A percentile compares a stretch with the other conserved stretches of the same genome.
These are phyloP conservation scores for Diadegma fenestrale DNA, from an alignment of 2,888 invertebrate genomes.

Conservation along the genomic window DNA sequence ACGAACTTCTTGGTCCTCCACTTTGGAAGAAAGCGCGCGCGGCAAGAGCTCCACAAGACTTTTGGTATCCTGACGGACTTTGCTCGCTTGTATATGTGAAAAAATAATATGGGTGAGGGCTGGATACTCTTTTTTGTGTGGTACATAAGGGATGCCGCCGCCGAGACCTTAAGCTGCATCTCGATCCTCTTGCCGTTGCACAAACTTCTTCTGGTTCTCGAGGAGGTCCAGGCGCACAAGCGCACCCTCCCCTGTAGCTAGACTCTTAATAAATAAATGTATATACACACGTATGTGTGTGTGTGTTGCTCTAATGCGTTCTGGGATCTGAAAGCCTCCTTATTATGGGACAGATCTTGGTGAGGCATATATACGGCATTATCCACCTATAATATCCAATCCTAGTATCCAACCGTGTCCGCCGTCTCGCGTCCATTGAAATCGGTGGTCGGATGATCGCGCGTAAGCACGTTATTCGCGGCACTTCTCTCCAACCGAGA, in stretches of 20 bases:
- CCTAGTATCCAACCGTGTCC: slow-evolving; percentile 48
- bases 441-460: slow-evolving; percentile 82
- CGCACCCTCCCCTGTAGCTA: background rate
- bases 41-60: slow-evolving; percentile 49
- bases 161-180: slow-evolving; percentile 60
- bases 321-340: slow-evolving; percentile 45
- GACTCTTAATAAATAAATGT: slow-evolving; percentile 14
- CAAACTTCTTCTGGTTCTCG: slow-evolving; percentile 45
- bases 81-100: background rate
- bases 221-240: slow-evolving; percentile 40
- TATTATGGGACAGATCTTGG: slow-evolving; percentile 56
- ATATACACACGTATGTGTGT: slow-evolving; percentile 8
- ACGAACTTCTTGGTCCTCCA: slow-evolving; percentile 57
- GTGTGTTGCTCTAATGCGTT: slow-evolving; percentile 46
- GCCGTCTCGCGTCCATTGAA: slow-evolving; percentile 72
- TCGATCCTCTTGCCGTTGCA: slow-evolving; percentile 42
- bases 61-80: slow-evolving; percentile 26
- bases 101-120: slow-evolving; percentile 23
- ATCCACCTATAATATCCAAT: slow-evolving; percentile 55
- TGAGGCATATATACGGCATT: slow-evolving; percentile 49
- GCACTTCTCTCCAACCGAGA: slow-evolving; percentile 75
- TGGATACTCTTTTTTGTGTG: slow-evolving; percentile 60
- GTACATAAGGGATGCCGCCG: slow-evolving; percentile 54
- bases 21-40: slow-evolving; percentile 47
- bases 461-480: slow-evolving; percentile 84